phyloP scores from a whole-genome alignment of 2,797 vertebrate genomes.

The Tragopan temminckii region DNA sequence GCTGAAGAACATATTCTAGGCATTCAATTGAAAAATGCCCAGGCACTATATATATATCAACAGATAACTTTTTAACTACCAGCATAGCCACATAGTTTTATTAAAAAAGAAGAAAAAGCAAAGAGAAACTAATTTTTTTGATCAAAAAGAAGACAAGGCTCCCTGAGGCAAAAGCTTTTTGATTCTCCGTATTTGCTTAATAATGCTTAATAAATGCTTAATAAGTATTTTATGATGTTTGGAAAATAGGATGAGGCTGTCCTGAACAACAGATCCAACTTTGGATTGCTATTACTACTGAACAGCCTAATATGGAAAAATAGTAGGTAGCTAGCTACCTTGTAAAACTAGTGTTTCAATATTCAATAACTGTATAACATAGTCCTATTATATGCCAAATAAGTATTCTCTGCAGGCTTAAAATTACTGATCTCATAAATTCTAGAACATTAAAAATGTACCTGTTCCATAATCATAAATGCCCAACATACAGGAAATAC shows the following conservation, averaged over 20 bases:
- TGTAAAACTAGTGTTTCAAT: background rate
- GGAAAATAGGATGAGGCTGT: background rate
- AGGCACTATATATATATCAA: background rate
- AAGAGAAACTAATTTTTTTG: background rate
- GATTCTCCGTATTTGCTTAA: constrained; percentile 10
- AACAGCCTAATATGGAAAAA: background rate
- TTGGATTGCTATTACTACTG: background rate
- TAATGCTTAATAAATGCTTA: background rate
- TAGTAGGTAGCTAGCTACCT: background rate
- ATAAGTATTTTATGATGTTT: background rate
- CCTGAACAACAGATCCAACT: background rate
- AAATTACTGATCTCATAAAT: background rate
- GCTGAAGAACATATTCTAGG: constrained; percentile 12
- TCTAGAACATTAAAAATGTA: background rate
- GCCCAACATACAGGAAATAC: background rate
- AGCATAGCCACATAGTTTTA: background rate
- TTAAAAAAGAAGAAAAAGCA: constrained; percentile 18
- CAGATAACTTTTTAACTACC: constrained; percentile 36
- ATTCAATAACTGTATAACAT: background rate
- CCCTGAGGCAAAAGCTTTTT: background rate
- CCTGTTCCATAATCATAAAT: background rate
- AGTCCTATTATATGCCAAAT: background rate
- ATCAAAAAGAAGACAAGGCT: background rate
- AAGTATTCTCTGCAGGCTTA: background rate
- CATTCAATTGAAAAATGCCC: background rate